Evolutionary conservation across 2,113 vertebrate genomes (phyloP).

Genomic region (Oreotrochilus melanogaster): DNA sequence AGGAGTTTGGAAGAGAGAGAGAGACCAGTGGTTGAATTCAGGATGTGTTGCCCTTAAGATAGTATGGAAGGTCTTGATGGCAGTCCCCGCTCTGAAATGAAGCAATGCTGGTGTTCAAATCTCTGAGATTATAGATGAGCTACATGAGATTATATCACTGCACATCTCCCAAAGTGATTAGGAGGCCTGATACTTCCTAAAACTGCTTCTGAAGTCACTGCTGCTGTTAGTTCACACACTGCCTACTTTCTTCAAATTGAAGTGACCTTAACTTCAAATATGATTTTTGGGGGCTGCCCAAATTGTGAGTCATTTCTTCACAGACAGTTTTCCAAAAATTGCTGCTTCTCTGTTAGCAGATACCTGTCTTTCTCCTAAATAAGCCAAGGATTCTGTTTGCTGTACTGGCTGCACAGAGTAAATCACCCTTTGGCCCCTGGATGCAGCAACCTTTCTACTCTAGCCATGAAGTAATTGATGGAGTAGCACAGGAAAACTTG

Average conservation of each 20-base stretch:
- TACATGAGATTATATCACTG: not conserved
- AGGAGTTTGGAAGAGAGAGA: not conserved
- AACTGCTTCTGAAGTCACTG: not conserved
- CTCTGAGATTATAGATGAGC: not conserved
- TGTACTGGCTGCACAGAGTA: not conserved
- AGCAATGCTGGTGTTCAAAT: not conserved
- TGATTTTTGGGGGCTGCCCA: not conserved
- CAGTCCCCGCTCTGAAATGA: not conserved
- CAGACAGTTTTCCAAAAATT: slow-evolving; percentile 20
- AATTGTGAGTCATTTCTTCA: slow-evolving; percentile 1
- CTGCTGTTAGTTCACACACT: not conserved
- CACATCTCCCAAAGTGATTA: not conserved
- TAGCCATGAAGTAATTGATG: slow-evolving; percentile 48
- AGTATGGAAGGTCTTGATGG: not conserved
- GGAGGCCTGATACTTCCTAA: not conserved
- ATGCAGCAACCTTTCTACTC: slow-evolving; percentile 14
- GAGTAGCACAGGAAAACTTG: slow-evolving; percentile 19
- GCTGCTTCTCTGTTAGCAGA: slow-evolving; percentile 35
- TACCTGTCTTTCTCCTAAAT: not conserved
- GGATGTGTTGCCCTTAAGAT: not conserved
- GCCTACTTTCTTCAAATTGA: not conserved
- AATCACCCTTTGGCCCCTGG: slow-evolving; percentile 1
- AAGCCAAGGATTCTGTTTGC: not conserved
- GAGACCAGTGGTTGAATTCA: not conserved
- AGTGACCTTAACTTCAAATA: slow-evolving; percentile 7